Conservation (phyloP, 2,113 vertebrate genomes). For the Crotalus tigris region DNA sequence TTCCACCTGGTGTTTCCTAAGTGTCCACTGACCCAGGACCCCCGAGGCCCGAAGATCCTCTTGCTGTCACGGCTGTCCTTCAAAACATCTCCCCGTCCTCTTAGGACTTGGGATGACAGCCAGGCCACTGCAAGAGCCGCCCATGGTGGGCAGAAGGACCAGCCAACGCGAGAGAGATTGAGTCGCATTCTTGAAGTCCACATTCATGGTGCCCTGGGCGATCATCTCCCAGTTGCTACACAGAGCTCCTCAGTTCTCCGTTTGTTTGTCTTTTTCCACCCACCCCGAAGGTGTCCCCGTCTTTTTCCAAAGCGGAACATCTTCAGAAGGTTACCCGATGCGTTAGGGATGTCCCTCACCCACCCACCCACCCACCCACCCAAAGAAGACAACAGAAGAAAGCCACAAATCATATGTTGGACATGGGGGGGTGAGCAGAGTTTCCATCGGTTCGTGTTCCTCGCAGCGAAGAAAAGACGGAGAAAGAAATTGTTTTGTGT, state of each 20-base stretch:
- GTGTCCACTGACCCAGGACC: neutral
- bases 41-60: neutral
- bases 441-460: neutral
- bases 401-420: neutral
- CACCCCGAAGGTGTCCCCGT: neutral
- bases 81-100: neutral
- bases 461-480: too few species aligned
- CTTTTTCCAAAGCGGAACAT: constrained; percentile 1
- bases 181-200: neutral
- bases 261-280: neutral
- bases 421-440: neutral
- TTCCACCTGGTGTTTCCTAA: neutral
- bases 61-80: neutral
- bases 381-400: neutral
- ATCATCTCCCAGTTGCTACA: neutral
- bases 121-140: neutral
- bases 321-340: neutral
- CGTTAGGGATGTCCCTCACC: accelerated
- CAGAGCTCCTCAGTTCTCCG: neutral
- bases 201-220: neutral
- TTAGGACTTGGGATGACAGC: neutral
- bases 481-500: neutral
- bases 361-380: accelerated
- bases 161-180: neutral
- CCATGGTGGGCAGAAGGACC: neutral